Base-by-base conservation (phyloP, 1,140 invertebrate genomes). In the Drosophila orosa region DNA sequence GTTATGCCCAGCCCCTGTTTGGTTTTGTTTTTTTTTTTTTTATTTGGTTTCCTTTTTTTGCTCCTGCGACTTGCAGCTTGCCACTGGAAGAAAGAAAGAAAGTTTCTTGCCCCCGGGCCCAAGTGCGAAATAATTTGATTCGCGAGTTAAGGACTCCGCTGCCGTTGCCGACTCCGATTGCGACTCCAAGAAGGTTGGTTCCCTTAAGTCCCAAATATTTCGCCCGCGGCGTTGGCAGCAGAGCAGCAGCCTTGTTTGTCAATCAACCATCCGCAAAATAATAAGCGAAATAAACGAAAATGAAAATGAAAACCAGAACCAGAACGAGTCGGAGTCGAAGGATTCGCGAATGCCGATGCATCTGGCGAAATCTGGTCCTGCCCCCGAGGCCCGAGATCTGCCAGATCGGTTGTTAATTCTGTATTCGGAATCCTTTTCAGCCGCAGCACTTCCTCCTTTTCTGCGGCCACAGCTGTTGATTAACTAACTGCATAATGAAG, bases 391-490 rank as follows among this genome's bases (percentile, higher is more conserved):
- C 24, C n/a, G 24, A 31, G 50, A 45, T 45, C 44, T 17, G n/a
- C 66, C 12, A n/a, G 29, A 66, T 35, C 8, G 35, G 17, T 19
- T 39, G n/a, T 33, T 9, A 24, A 33, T 33, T 35, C 56, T 1
- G 55, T 37, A 66, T 25, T 45, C 24, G 4, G 25, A 71, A 71
- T 50, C 74, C 48, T 39, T 48, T 76, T 54, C 84, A 73, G 66
- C 63, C 84, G 65, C 65, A 68, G 65, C 45, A 89, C 83, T 89
- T 86, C 83, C 83, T 87, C 47, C 67, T 67, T 67, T 74, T 80
- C 56, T 87, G 66, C 82, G 84, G 67, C 83, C 83, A 87, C 83
- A 87, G 83, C 83, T 89, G 83, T 87, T 87, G 83, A 87, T 89
- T 87, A 77, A 77, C 74, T 58, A 84, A 80, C 58, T 80, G 80